A percentile compares a stretch with the other conserved stretches of the same genome.
These are phyloP conservation scores for Pachypanchax playfairii DNA, from an alignment of 2,113 vertebrate genomes.

Conservation along the genomic window DNA sequence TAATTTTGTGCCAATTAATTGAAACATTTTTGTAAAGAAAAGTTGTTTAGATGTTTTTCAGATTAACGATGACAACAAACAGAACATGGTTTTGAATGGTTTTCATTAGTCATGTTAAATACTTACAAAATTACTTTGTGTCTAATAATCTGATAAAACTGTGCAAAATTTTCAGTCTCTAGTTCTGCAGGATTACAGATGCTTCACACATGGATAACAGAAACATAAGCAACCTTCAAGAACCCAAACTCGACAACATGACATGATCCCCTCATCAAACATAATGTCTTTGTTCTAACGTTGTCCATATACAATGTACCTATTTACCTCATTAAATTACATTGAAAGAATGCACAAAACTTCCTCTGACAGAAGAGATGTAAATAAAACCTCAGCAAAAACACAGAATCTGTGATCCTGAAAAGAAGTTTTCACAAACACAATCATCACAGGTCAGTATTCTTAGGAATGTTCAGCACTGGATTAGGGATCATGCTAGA, in stretches of 20 bases:
- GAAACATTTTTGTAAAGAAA: too few relatives aligned
- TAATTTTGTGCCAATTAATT: too few relatives aligned
- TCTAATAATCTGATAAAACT: constrained; percentile 15
- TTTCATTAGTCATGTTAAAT: constrained; percentile 70
- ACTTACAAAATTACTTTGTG: constrained; percentile 61
- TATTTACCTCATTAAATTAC: too few relatives aligned
- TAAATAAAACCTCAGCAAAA: constrained; percentile 2
- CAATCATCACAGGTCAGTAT: constrained; percentile 82
- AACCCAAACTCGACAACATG: background rate
- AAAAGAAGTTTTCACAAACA: constrained; percentile 1
- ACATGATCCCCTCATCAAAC: too few relatives aligned
- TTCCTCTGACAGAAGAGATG: constrained; percentile 6
- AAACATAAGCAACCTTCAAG: background rate
- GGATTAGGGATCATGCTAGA: constrained; percentile 53
- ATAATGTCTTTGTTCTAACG: too few relatives aligned
- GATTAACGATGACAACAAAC: background rate
- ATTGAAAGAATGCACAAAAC: too few relatives aligned
- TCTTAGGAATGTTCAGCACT: constrained; percentile 71
- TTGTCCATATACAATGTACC: too few relatives aligned
- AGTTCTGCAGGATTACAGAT: constrained; percentile 15
- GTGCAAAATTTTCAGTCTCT: constrained; percentile 33
- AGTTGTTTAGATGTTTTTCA: too few relatives aligned
- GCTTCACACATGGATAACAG: background rate
- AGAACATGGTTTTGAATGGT: constrained; percentile 24
- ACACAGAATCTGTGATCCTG: background rate